phyloP scores from a whole-genome alignment of 2,888 invertebrate genomes.

The Cheilosia soror region DNA sequence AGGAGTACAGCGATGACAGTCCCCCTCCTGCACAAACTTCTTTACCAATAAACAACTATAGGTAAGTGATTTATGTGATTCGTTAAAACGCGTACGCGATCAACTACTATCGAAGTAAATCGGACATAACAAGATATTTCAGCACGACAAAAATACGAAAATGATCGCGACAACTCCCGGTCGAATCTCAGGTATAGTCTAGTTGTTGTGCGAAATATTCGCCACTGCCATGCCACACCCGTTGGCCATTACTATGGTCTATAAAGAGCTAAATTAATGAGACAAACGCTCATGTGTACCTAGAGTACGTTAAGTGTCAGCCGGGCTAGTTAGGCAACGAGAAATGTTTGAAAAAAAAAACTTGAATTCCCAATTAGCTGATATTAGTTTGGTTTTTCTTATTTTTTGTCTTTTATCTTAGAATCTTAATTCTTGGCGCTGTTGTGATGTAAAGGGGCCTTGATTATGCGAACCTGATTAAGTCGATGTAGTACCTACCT shows the following conservation, averaged over 20 bases:
- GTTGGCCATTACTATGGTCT: neutral
- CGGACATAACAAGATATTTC: neutral
- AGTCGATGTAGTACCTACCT: neutral
- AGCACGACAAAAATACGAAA: neutral
- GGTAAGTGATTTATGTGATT: neutral
- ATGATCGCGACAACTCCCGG: neutral
- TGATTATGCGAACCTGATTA: conserved; percentile 18
- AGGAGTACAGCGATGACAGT: no score
- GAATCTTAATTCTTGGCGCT: neutral
- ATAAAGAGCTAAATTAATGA: neutral
- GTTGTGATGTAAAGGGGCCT: neutral
- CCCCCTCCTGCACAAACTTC: neutral
- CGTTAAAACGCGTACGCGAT: neutral
- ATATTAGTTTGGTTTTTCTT: conserved; percentile 15
- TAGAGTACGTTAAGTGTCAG: conserved; percentile 5
- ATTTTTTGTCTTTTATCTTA: conserved; percentile 2
- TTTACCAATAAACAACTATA: neutral
- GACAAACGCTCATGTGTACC: neutral
- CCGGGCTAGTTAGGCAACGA: conserved; percentile 34
- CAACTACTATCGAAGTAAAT: neutral
- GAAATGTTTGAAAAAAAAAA: conserved; percentile 35
- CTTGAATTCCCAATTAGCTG: conserved; percentile 59
- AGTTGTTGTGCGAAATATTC: neutral
- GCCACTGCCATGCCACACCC: conserved; percentile 31
- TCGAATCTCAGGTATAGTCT: neutral